Evolutionary conservation across 1,140 invertebrate species (phyloP).

Genomic region (Ips nitidus): DNA sequence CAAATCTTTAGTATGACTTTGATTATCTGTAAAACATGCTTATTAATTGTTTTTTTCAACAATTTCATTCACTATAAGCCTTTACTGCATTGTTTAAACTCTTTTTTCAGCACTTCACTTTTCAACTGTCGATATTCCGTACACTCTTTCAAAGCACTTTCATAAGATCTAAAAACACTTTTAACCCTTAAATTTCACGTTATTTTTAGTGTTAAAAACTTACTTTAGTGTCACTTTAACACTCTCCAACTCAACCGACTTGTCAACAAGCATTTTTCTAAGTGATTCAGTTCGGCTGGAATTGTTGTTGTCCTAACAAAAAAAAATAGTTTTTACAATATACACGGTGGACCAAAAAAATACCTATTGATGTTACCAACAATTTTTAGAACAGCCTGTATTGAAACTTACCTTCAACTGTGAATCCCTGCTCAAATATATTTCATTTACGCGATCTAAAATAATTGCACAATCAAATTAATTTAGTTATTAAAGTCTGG

Average conservation of each 20-base stretch:
- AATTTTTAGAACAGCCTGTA: too few species aligned
- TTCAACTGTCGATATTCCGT: slow-evolving; percentile 42
- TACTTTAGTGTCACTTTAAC: slow-evolving; percentile 41
- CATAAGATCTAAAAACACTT: slow-evolving; percentile 38
- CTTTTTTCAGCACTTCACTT: slow-evolving; percentile 33
- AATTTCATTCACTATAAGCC: not conserved
- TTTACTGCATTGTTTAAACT: slow-evolving; percentile 37
- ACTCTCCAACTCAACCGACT: slow-evolving; percentile 40
- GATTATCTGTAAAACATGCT: slow-evolving; percentile 36
- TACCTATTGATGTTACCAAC: too few species aligned
- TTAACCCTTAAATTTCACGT: not conserved
- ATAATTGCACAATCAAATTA: too few species aligned
- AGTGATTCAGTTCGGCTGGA: slow-evolving; percentile 30
- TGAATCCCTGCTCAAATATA: too few species aligned
- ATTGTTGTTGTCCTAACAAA: too few species aligned
- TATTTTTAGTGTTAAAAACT: slow-evolving; percentile 4
- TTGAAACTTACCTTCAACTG: too few species aligned
- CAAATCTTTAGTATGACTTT: slow-evolving; percentile 40
- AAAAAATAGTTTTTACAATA: too few species aligned
- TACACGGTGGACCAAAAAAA: too few species aligned
- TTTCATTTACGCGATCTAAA: too few species aligned
- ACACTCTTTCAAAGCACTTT: slow-evolving; percentile 40
- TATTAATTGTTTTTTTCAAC: not conserved
- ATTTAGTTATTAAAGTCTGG: too few species aligned
- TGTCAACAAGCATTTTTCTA: slow-evolving; percentile 44